phyloP scores from a whole-genome alignment of 1,140 invertebrate genomes.

The Ctenoplectra terminalis region DNA sequence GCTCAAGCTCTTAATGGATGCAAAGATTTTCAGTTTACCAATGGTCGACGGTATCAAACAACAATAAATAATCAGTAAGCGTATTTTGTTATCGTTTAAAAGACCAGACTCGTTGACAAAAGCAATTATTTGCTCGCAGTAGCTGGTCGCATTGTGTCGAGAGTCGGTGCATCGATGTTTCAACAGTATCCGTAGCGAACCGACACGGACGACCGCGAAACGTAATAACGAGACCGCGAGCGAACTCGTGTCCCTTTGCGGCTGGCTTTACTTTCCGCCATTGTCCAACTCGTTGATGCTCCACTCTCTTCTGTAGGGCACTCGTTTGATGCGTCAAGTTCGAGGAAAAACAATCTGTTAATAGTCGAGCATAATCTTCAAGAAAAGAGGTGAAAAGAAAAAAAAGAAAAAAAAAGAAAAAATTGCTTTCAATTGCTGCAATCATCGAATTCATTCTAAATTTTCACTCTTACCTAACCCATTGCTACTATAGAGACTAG shows the following conservation, averaged over 20 bases:
- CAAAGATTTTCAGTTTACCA: background rate
- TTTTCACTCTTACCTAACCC: too few relatives aligned
- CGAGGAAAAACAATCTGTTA: too few relatives aligned
- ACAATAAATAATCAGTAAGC: too few relatives aligned
- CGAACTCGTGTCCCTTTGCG: constrained; percentile 44
- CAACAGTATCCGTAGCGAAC: constrained; percentile 41
- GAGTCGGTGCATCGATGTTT: constrained; percentile 47
- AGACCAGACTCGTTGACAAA: constrained; percentile 6
- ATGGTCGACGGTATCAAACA: background rate
- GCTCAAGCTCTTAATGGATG: background rate
- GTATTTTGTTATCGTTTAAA: constrained; percentile 16
- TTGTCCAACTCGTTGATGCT: constrained; percentile 40
- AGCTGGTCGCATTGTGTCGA: background rate
- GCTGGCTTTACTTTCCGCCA: constrained; percentile 20
- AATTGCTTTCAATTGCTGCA: too few relatives aligned
- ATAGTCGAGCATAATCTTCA: background rate
- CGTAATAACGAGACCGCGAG: constrained; percentile 63
- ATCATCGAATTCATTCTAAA: too few relatives aligned
- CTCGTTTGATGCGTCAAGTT: background rate
- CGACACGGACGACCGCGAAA: constrained; percentile 59
- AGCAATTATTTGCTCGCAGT: constrained; percentile 22
- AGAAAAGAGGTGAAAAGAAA: too few relatives aligned
- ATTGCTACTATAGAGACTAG: too few relatives aligned
- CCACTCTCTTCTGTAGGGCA: background rate
- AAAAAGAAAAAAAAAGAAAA: too few relatives aligned